Base-by-base conservation (phyloP, 2,113 vertebrate genomes). In the Burhinus bistriatus region DNA sequence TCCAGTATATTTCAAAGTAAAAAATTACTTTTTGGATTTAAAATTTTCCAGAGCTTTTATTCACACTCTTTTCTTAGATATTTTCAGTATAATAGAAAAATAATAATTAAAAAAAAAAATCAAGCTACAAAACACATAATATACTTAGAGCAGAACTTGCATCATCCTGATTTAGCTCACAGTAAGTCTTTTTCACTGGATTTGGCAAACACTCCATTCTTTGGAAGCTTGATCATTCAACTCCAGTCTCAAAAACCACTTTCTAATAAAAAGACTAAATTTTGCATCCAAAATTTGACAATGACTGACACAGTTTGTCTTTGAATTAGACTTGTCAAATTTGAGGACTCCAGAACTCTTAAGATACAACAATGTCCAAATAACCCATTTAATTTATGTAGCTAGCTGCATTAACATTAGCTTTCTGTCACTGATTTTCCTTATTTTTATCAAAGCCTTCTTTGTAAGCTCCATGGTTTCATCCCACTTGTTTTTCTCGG, bases 401-500 rank as follows among this genome's bases (percentile, higher is more conserved):
- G 95, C 73, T 80, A 94, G 73, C 21, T 98, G 97, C 18, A 96
- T 52, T 80, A 98, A 85, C 93, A 95, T 93, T 27, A 97, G 84
- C 16, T 97, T 96, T 89, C 86, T 96, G 38, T 96, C 96, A 83
- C 27, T 66, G 25, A 97, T 97, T 65, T 93, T 64, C 85, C 59
- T 96, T 36, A 98, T 97, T 78, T 96, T 98, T 69, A 86, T n/a
- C 69, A 98, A 81, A 20, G 85, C 68, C 52, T 45, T 78, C 4
- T 87, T 96, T 7, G 97, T 97, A n/a, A 98, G 96, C 21, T 34
- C 30, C 44, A 96, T 4, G 2, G 95, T 29, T 96, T 98, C 98
- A 26, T 91, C 90, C 98, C 98, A 99, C 49, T 97, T 98, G 95
- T 98, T 99, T 72, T 96, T 98, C n/a, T 97, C 94, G 0, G 29